Conservation (phyloP, 92 coral and sea anemone species). For the Pocillopora grandis region DNA sequence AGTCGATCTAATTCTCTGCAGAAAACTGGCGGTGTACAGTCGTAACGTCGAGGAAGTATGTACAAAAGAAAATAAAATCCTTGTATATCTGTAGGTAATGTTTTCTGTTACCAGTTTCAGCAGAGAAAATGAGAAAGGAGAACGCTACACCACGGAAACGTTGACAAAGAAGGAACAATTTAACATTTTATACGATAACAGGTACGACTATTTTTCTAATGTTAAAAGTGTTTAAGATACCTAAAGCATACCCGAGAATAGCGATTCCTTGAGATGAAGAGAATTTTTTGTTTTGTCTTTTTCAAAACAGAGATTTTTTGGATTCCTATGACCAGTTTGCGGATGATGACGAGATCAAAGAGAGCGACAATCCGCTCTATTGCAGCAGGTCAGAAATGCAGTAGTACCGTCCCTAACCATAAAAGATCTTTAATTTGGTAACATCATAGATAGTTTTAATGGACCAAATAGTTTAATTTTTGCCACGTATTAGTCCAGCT, state of each 20-base stretch:
- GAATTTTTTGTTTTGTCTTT: not conserved
- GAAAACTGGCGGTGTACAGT: too few relatives aligned
- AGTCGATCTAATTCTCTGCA: too few relatives aligned
- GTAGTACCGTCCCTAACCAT: too few relatives aligned
- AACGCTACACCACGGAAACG: not conserved
- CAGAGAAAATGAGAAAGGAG: constrained; percentile 4
- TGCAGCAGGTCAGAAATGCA: constrained; percentile 26
- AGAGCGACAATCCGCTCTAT: constrained; percentile 35
- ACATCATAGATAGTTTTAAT: too few relatives aligned
- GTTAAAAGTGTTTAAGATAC: not conserved
- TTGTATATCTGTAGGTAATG: not conserved
- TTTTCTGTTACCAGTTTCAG: not conserved
- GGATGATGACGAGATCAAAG: constrained; percentile 29
- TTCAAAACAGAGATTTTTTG: not conserved
- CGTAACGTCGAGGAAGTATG: too few relatives aligned
- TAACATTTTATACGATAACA: constrained; percentile 15
- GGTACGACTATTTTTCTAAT: not conserved
- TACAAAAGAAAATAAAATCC: too few relatives aligned
- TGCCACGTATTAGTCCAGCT: too few relatives aligned
- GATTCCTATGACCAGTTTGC: constrained; percentile 11
- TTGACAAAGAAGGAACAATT: not conserved
- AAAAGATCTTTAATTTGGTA: too few relatives aligned
- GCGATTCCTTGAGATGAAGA: too few relatives aligned
- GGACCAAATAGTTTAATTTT: too few relatives aligned
- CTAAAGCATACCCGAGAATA: too few relatives aligned